A percentile compares a stretch with the other conserved stretches of the same genome.
Evolutionary conservation across 2,113 vertebrate genomes (phyloP).

Genomic region (Oryzias celebensis): DNA sequence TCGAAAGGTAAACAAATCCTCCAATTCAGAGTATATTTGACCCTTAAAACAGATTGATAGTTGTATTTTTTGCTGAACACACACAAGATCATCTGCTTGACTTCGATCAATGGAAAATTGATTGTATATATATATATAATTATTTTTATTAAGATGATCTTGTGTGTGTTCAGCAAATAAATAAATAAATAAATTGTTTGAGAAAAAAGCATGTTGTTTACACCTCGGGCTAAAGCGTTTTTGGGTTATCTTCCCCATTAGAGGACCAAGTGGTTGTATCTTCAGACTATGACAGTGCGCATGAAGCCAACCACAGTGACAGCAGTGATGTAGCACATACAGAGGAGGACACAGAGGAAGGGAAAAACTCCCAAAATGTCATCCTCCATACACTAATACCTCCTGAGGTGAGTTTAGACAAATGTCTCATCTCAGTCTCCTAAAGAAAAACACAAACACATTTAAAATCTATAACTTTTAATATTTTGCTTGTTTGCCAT

Average conservation of each 20-base stretch:
- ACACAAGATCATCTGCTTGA: too few species aligned
- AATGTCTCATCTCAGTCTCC: neutral
- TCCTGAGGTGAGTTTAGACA: conserved; percentile 65
- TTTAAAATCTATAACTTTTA: neutral
- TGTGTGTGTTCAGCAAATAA: too few species aligned
- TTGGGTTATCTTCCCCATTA: conserved; percentile 43
- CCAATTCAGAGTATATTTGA: too few species aligned
- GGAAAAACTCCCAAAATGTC: conserved; percentile 79
- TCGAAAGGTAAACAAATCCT: too few species aligned
- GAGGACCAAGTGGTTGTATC: conserved; percentile 87
- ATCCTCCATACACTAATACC: conserved; percentile 71
- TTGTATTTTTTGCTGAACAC: too few species aligned
- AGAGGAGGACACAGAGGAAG: conserved; percentile 82
- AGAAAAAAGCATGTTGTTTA: neutral
- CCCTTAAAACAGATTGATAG: too few species aligned
- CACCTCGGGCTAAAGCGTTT: conserved; percentile 13
- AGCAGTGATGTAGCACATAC: conserved; percentile 90
- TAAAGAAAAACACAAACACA: neutral
- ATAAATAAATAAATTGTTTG: neutral
- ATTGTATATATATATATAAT: neutral
- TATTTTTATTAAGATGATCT: neutral
- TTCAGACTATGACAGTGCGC: conserved; percentile 88
- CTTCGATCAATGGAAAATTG: too few species aligned
- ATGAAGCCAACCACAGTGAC: conserved; percentile 94
- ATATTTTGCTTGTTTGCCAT: conserved; percentile 20